Conservation (phyloP, 2,113 vertebrate genomes). For the Thymallus thymallus region DNA sequence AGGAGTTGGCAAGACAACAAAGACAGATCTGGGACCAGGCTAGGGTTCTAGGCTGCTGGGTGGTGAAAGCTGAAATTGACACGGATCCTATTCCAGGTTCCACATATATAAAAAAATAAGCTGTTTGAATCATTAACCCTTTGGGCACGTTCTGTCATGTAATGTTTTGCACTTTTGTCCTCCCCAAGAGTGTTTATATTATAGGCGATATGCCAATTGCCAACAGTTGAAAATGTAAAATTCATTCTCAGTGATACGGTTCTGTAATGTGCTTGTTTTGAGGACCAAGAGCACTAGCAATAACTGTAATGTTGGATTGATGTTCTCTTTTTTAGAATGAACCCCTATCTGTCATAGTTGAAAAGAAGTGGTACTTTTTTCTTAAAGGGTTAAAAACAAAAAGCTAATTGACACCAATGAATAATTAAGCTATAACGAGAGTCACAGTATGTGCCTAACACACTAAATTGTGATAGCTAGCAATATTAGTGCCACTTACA, state of each 20-base stretch:
- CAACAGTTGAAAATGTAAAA: constrained; percentile 6
- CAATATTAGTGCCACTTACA: constrained; percentile 37
- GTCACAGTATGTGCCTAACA: neutral
- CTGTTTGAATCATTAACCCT: constrained; percentile 75
- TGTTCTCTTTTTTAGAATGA: neutral
- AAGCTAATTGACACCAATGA: constrained; percentile 11
- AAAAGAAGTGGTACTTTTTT: constrained; percentile 58
- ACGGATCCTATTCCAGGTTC: constrained; percentile 63
- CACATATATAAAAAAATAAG: constrained; percentile 75
- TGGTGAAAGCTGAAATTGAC: constrained; percentile 69
- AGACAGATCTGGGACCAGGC: neutral
- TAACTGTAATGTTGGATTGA: constrained; percentile 10
- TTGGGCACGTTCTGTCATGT: constrained; percentile 68
- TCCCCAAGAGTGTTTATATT: constrained; percentile 15
- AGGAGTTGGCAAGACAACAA: too few relatives aligned
- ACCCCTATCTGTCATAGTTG: constrained; percentile 9
- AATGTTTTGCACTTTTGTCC: constrained; percentile 55
- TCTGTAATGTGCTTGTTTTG: constrained; percentile 19
- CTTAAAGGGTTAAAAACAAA: neutral
- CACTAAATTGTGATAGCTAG: constrained; percentile 35
- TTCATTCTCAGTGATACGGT: constrained; percentile 13
- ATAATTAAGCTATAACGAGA: constrained; percentile 19
- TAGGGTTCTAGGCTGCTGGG: constrained; percentile 3
- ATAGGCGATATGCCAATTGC: neutral
- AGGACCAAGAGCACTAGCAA: constrained; percentile 44